These are phyloP conservation scores for Emydura subglobosa DNA, from an alignment of 2,113 vertebrate genomes.

Conservation along the genomic window DNA sequence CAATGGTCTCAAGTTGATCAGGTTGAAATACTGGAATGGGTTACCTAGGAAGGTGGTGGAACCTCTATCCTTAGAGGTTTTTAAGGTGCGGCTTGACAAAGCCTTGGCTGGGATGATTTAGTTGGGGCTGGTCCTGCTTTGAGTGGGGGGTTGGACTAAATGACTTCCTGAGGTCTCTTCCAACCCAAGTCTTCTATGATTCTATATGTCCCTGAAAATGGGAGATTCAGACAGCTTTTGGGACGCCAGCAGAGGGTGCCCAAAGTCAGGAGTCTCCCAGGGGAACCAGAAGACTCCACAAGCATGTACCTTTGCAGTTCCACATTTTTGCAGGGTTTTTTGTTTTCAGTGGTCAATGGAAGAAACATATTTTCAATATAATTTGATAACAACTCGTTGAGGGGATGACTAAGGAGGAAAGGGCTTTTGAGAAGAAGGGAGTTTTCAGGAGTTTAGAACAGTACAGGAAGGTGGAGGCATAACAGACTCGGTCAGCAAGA, in stretches of 20 bases:
- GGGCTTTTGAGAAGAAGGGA: background rate
- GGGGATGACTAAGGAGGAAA: background rate
- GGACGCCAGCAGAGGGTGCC: background rate
- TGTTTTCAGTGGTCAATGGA: background rate
- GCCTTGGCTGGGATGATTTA: too few species aligned
- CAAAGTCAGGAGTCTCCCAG: background rate
- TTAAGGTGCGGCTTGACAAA: too few species aligned
- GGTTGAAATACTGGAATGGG: too few species aligned
- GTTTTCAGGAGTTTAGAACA: background rate
- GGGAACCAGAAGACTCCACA: background rate
- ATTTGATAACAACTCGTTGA: background rate
- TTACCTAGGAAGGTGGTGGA: too few species aligned
- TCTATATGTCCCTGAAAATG: background rate
- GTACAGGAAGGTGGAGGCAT: background rate
- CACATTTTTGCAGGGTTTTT: background rate
- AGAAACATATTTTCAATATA: background rate
- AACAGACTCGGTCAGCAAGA: background rate
- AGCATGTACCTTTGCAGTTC: too few species aligned
- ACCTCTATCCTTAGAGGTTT: too few species aligned
- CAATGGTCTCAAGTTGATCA: too few species aligned
- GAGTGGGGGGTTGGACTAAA: too few species aligned
- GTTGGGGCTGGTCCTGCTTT: too few species aligned
- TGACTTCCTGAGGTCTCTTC: too few species aligned
- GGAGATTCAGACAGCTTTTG: background rate
- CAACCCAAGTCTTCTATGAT: too few species aligned